Conservation (phyloP, 2,888 invertebrate genomes). For the Torymus texanus region DNA sequence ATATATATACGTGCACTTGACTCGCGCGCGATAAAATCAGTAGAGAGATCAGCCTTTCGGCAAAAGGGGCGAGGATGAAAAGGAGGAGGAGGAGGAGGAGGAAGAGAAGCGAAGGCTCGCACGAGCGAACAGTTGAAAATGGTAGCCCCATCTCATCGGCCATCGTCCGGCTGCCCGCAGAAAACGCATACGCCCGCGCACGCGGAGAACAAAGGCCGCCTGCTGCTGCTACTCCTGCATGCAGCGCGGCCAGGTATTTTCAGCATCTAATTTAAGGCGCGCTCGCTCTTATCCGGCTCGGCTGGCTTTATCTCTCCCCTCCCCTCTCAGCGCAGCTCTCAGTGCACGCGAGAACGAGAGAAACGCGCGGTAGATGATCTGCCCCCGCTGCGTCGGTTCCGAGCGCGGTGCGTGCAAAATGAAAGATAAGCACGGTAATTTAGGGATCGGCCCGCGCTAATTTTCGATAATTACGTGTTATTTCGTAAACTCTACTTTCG, state of each 20-base stretch:
- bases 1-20: slow-evolving; percentile 20
- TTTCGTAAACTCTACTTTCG: slow-evolving; percentile 33
- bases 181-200: slow-evolving; percentile 34
- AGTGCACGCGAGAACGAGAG: not conserved
- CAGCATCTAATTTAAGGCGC: slow-evolving; percentile 47
- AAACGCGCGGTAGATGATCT: slow-evolving; percentile 18
- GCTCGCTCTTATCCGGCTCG: slow-evolving; percentile 40
- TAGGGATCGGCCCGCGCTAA: slow-evolving; percentile 42
- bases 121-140: slow-evolving; percentile 33
- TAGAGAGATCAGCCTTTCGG: slow-evolving; percentile 43
- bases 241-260: slow-evolving; percentile 23
- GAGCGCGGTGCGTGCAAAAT: slow-evolving; percentile 28
- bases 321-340: not conserved
- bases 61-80: slow-evolving; percentile 31
- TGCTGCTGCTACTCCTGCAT: slow-evolving; percentile 13
- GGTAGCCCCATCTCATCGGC: slow-evolving; percentile 31
- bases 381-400: not conserved
- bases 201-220: slow-evolving; percentile 38
- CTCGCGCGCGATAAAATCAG: slow-evolving; percentile 42
- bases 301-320: slow-evolving; percentile 20
- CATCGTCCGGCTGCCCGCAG: slow-evolving; percentile 20
- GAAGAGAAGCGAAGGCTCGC: not conserved
- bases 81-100: slow-evolving; percentile 14
- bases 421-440: slow-evolving; percentile 47
- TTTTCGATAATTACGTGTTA: slow-evolving; percentile 49